Conservation (phyloP, 2,888 invertebrate genomes). For the Thymelicus lineola region DNA sequence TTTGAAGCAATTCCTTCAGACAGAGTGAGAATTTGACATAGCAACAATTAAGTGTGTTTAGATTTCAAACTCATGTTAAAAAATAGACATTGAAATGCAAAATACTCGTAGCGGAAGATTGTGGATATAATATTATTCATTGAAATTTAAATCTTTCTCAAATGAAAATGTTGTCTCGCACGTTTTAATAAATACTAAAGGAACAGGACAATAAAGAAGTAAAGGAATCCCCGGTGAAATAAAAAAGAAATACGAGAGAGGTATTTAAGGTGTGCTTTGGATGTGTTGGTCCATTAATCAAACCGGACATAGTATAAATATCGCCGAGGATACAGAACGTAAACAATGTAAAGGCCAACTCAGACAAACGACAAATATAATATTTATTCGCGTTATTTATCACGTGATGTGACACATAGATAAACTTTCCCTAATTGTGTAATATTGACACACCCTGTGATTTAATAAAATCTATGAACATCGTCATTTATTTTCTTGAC, state of each 20-base stretch:
- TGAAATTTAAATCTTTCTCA: slow-evolving; percentile 14
- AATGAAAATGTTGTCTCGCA: slow-evolving; percentile 22
- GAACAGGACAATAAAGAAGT: slow-evolving; percentile 30
- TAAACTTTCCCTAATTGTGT: too few species aligned
- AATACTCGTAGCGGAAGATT: neutral
- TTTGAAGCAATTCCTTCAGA: too few species aligned
- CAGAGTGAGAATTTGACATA: too few species aligned
- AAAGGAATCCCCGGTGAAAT: slow-evolving; percentile 29
- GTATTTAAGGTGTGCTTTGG: slow-evolving; percentile 28
- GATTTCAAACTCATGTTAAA: too few species aligned
- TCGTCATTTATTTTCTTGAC: too few species aligned
- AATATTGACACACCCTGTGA: too few species aligned
- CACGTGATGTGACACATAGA: too few species aligned
- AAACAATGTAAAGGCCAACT: slow-evolving; percentile 5
- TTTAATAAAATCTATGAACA: too few species aligned
- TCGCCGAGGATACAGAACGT: slow-evolving; percentile 24
- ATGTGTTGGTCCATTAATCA: slow-evolving; percentile 37
- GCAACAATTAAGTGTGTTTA: too few species aligned
- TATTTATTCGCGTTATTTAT: neutral
- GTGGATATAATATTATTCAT: neutral
- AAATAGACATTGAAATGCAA: neutral
- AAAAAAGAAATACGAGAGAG: slow-evolving; percentile 28
- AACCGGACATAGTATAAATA: slow-evolving; percentile 33
- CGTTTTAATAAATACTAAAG: slow-evolving; percentile 14
- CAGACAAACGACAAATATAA: slow-evolving; percentile 20